phyloP scores from a whole-genome alignment of 2,113 vertebrate species.

The Myrmophylax atrothorax region DNA sequence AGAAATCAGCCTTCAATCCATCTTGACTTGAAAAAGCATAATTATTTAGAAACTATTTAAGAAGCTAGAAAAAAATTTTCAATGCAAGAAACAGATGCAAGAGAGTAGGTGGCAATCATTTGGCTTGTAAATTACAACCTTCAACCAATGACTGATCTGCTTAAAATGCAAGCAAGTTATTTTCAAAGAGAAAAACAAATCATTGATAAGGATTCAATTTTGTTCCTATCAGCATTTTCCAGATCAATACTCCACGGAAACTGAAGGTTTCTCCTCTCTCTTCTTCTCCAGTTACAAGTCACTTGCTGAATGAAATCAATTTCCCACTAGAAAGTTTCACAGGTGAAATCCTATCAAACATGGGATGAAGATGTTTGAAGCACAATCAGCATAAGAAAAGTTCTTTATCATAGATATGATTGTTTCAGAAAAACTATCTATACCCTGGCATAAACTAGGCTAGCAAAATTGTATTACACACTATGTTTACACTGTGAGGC shows the following conservation, averaged over 20 bases:
- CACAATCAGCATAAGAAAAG: background rate
- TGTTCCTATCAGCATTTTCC: background rate
- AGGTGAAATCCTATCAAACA: background rate
- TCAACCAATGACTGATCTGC: background rate
- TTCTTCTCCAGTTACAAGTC: background rate
- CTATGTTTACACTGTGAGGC: background rate
- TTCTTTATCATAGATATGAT: background rate
- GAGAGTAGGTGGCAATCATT: background rate
- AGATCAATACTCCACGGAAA: background rate
- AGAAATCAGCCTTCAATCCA: background rate
- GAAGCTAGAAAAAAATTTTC: background rate
- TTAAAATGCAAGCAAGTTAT: background rate
- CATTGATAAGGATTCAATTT: background rate
- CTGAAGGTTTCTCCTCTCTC: background rate
- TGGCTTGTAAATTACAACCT: background rate
- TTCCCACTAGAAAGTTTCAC: background rate
- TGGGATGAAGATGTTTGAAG: background rate
- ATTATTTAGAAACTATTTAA: background rate
- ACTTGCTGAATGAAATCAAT: background rate
- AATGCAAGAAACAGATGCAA: background rate
- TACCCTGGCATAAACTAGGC: background rate
- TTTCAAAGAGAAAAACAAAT: background rate
- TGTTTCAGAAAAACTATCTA: background rate
- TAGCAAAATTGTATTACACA: background rate
- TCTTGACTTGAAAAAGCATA: background rate